These are phyloP conservation scores for Boloria euphrosyne DNA, from an alignment of 2,888 invertebrate genomes.

Conservation along the genomic window DNA sequence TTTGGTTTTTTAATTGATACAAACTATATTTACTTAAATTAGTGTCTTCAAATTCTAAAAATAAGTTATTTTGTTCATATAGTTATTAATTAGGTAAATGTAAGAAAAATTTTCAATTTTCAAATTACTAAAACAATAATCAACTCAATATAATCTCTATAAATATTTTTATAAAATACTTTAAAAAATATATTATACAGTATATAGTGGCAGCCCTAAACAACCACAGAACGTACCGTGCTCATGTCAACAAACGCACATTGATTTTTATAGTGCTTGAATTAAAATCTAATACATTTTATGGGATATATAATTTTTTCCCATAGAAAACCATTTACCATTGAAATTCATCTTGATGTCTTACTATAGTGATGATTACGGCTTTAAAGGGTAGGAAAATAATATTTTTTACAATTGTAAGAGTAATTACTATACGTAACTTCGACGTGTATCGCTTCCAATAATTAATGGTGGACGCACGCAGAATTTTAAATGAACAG, in stretches of 20 bases:
- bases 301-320: constrained; percentile 5
- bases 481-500: constrained; percentile 14
- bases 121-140: too few species aligned
- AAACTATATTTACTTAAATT: too few species aligned
- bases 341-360: constrained; percentile 4
- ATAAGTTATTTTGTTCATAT: too few species aligned
- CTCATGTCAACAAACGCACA: not conserved
- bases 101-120: too few species aligned
- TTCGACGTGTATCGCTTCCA: not conserved
- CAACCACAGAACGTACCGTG: constrained; percentile 4
- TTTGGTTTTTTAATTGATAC: too few species aligned
- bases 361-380: constrained; percentile 8
- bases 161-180: not conserved
- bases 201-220: constrained; percentile 5
- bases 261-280: constrained; percentile 5
- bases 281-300: constrained; percentile 17
- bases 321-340: not conserved
- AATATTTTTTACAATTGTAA: not conserved
- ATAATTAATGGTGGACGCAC: constrained; percentile 16
- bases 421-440: not conserved
- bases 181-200: not conserved
- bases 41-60: too few species aligned
- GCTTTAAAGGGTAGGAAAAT: constrained; percentile 1
- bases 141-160: not conserved
- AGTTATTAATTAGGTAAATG: too few species aligned